Evolutionary conservation across 2,888 invertebrate species (phyloP).

Genomic region (Gisinianus flammeolus): DNA sequence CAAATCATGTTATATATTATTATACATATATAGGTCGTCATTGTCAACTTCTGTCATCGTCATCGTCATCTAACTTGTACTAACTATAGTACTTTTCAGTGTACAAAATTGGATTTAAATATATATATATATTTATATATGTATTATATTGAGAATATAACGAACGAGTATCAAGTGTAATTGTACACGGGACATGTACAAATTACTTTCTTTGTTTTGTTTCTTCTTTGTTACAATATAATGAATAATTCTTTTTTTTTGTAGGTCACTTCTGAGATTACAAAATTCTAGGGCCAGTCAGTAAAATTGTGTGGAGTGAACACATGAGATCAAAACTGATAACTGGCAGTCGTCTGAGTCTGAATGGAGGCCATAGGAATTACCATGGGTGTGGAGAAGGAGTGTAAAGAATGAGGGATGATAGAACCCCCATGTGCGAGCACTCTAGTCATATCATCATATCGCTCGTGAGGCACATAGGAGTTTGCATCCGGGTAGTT

Average conservation of each 20-base stretch:
- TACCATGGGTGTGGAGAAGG: conserved; percentile 42
- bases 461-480: conserved; percentile 43
- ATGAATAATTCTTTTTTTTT: not conserved
- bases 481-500: conserved; percentile 28
- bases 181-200: not conserved
- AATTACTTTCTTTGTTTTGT: not conserved
- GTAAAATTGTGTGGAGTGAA: conserved; percentile 3
- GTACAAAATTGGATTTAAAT: not conserved
- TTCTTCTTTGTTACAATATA: conserved; percentile 7
- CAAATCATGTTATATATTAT: not conserved
- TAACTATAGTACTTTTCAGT: not conserved
- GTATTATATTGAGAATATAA: not conserved
- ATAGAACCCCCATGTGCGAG: conserved; percentile 36
- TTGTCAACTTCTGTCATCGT: not conserved
- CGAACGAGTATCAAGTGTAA: not conserved
- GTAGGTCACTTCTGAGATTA: conserved; percentile 23
- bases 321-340: conserved; percentile 40
- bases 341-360: conserved; percentile 42
- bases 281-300: conserved; percentile 31
- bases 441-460: conserved; percentile 35
- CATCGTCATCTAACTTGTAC: not conserved
- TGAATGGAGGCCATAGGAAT: conserved; percentile 43
- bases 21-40: not conserved
- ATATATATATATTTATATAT: not conserved
- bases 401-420: conserved; percentile 38